Evolutionary conservation across 2,888 invertebrate species (phyloP), one percentile per base, ranked within the genome.

Genomic region (Chironomus riparius): DNA sequence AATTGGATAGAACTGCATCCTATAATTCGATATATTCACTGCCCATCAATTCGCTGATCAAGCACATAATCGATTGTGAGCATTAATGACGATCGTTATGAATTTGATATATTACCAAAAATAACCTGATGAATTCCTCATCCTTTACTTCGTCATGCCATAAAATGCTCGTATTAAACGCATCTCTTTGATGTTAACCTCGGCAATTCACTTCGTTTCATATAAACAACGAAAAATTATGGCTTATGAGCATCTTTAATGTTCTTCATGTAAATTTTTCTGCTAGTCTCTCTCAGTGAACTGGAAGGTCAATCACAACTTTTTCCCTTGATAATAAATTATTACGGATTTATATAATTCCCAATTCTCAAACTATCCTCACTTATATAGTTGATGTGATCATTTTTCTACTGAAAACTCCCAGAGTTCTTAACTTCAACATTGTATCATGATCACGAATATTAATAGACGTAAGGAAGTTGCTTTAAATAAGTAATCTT

Each of bases 71-170:
- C 65, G 65, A 65, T 22, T 65, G 18, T 65, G 13, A 0, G 21
- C 65, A 22, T 22, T 65, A 22, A 24, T 24, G 65, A 65, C 21
- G 65, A 65, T 65, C 21, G 65, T 65, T 65, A 65, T 65, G 65
- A 65, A 56, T 22, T 22, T 65, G 65, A 65, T 65, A 65, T 65
- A 65, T 65, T 65, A 21, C 65, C 65, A 21, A 65, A 65, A 65
- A 65, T 65, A 24, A 65, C 24, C 13, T 65, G 65, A 24, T 50
- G 15, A 50, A 50, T 5, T 50, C 5, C 13, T 50, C 50, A 18
- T 56, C 56, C n/a, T 50, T 50, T 15, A 12, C 22, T 65, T 65
- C 65, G 18, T 56, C 56, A 56, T 18, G 56, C n/a, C 10, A 4
- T 38, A 38, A 10, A 38, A 38, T 38, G 38, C 38, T 56, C 56